Evolutionary conservation across 2,797 vertebrate genomes (phyloP), one percentile per base, ranked within the genome.

Genomic region (Aythya fuligula): DNA sequence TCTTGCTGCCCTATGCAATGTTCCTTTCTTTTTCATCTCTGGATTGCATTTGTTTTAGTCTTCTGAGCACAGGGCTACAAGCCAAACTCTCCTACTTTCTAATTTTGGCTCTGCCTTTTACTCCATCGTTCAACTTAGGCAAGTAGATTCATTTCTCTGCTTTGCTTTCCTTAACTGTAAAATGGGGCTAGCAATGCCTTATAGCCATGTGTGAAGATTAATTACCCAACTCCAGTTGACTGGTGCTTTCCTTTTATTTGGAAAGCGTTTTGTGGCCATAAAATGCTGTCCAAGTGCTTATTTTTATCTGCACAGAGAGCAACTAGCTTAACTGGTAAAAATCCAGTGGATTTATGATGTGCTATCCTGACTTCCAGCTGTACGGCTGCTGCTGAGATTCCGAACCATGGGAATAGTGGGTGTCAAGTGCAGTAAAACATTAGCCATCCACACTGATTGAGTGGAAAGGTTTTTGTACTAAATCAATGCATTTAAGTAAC

Each of bases 361-460:
- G 90, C 89, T 91, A 64, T 94, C 76, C 94, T 84, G 90, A 94
- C 89, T 96, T 93, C 76, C 91, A 96, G 74, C 93, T 88, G 79
- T 93, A 96, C 32, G 87, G 91, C 90, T 96, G 93, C 72, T 93
- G 87, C 93, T 94, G 89, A 95, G 92, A 96, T 96, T 86, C 93
- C 1, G 13, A 85, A 93, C 65, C 87, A 73, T 82, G 92, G 91
- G 96, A 97, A 94, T 96, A 85, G 95, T 88, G 88, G 77, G 91
- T 96, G 95, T 97, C 93, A 96, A 97, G 94, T 91, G 85, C 95
- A 96, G 94, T 97, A 96, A 97, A 96, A 94, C 93, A 95, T 96
- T 95, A 96, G 89, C 92, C 90, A 95, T 96, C 94, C 89, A 90
- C 86, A 19, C 93, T 97, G 96, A 97, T 96, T 95, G 94, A 97